Conservation (phyloP, 2,113 vertebrate genomes). For the Lucifuga dentata region DNA sequence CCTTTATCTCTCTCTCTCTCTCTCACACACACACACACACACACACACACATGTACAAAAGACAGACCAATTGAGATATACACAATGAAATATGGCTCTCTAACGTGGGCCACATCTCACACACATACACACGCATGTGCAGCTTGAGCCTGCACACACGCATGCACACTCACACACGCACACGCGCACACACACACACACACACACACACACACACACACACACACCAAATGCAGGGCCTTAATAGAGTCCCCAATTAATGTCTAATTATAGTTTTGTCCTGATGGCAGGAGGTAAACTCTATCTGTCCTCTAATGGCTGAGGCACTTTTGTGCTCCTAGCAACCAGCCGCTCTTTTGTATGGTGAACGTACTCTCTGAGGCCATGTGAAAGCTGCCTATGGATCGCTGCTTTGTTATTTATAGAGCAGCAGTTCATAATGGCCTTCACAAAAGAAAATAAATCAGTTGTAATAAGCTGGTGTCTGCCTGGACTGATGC, state of each 20-base stretch:
- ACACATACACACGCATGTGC: conserved; percentile 12
- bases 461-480: conserved; percentile 88
- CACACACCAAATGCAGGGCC: conserved; percentile 74
- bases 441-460: conserved; percentile 86
- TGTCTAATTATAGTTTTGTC: conserved; percentile 94
- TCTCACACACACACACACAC: neutral
- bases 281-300: conserved; percentile 91
- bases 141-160: too few relatives aligned
- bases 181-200: conserved; percentile 38
- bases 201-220: conserved; percentile 49
- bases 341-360: conserved; percentile 87
- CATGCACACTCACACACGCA: too few relatives aligned
- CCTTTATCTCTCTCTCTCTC: too few relatives aligned
- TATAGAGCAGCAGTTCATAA: conserved; percentile 83
- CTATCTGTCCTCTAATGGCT: conserved; percentile 88
- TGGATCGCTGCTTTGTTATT: conserved; percentile 89
- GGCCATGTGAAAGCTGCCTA: conserved; percentile 85
- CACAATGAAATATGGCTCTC: too few relatives aligned
- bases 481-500: conserved; percentile 79
- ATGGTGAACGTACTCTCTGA: conserved; percentile 81
- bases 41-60: too few relatives aligned
- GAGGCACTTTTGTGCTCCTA: conserved; percentile 89
- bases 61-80: too few relatives aligned
- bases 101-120: conserved; percentile 12
- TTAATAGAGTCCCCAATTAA: conserved; percentile 92